Conservation (phyloP, 1,140 invertebrate genomes). For the Lerema accius region DNA sequence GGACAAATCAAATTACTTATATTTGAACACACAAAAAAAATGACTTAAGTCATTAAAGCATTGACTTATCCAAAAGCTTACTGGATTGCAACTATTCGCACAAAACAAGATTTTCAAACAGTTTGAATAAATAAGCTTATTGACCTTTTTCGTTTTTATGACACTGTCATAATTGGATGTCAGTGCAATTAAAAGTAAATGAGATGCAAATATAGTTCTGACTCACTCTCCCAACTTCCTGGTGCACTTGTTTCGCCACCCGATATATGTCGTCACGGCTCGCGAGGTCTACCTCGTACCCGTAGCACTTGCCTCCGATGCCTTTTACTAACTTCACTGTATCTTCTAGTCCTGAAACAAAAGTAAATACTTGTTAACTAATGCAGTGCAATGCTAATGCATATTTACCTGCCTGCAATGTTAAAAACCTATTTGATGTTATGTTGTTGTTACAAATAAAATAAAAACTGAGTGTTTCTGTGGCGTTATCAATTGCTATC, state of each 20-base stretch:
- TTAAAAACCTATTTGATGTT: background rate
- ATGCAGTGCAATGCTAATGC: background rate
- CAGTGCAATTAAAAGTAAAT: background rate
- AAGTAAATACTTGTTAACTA: no score
- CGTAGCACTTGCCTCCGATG: conserved; percentile 87
- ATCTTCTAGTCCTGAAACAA: conserved; percentile 88
- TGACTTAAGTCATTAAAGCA: no score
- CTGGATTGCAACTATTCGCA: no score
- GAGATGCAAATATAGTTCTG: background rate
- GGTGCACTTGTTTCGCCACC: conserved; percentile 90
- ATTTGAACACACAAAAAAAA: no score
- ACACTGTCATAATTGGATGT: no score
- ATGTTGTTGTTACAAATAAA: no score
- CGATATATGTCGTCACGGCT: conserved; percentile 92
- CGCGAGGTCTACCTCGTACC: conserved; percentile 92
- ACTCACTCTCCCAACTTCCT: conserved; percentile 92
- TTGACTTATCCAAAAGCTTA: no score
- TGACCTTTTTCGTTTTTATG: no score
- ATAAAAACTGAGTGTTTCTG: no score
- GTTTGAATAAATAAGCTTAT: no score
- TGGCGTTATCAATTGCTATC: no score
- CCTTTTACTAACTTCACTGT: conserved; percentile 88
- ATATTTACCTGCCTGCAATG: background rate
- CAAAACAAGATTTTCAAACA: no score
- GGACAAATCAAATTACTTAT: background rate